These are phyloP conservation scores for Hipparchia semele DNA, from an alignment of 2,888 invertebrate species.

Conservation along the genomic window DNA sequence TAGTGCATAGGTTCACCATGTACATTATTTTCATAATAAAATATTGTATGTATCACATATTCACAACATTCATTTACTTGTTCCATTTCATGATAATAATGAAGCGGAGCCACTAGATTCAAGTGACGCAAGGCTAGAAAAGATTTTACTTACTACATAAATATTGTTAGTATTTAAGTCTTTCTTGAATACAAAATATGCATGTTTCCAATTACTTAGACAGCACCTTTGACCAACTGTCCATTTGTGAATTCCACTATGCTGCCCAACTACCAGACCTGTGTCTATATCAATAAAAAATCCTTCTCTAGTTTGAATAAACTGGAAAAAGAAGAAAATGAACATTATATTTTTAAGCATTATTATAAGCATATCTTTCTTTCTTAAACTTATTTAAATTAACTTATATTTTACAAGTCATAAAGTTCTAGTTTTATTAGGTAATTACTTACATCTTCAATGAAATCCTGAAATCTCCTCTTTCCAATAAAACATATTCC, in stretches of 20 bases:
- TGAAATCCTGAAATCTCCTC: slow-evolving; percentile 93
- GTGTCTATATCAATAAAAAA: slow-evolving; percentile 92
- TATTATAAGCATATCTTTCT: too few relatives aligned
- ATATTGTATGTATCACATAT: too few relatives aligned
- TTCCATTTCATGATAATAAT: not conserved
- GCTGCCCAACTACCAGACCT: slow-evolving; percentile 89
- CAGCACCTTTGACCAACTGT: slow-evolving; percentile 95
- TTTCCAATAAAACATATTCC: slow-evolving; percentile 99
- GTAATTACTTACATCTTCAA: slow-evolving; percentile 87
- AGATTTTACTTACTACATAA: slow-evolving; percentile 85
- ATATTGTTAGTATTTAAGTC: slow-evolving; percentile 87
- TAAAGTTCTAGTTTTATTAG: too few relatives aligned
- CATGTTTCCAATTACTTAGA: slow-evolving; percentile 83
- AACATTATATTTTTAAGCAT: not conserved
- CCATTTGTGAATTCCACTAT: slow-evolving; percentile 95
- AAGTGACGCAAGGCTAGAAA: too few relatives aligned
- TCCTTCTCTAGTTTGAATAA: slow-evolving; percentile 90
- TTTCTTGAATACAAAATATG: slow-evolving; percentile 91
- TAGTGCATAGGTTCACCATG: not conserved
- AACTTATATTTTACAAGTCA: too few relatives aligned
- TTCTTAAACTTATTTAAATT: too few relatives aligned
- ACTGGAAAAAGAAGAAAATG: slow-evolving; percentile 80
- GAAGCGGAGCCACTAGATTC: not conserved
- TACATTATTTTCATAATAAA: not conserved
- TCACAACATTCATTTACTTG: too few relatives aligned